Percentiles rank a stretch among this genome's conserved stretches.
These are phyloP conservation scores for Delichon dasypus DNA, from an alignment of 2,797 vertebrate genomes.

Conservation along the genomic window DNA sequence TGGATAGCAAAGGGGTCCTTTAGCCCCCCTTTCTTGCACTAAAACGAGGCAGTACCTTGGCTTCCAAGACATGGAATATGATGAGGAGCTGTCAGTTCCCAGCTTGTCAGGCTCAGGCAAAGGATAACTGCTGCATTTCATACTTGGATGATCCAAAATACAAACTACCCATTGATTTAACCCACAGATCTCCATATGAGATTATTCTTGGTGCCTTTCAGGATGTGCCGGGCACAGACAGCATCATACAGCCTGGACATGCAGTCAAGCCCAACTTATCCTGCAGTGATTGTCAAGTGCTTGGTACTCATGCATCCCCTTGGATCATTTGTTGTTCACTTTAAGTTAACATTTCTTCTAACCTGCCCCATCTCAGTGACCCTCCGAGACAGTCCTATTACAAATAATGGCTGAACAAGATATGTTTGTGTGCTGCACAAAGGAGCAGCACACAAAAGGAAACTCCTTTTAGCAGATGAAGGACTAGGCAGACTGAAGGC, in stretches of 20 bases:
- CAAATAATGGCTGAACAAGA: not conserved
- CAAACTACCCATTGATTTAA: not conserved
- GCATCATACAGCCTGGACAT: not conserved
- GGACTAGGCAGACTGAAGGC: not conserved
- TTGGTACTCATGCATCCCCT: not conserved
- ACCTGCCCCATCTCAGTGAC: not conserved
- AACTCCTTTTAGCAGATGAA: not conserved
- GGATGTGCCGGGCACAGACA: fast-evolving
- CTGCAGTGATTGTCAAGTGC: not conserved
- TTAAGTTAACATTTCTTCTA: not conserved
- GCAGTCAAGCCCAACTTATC: not conserved
- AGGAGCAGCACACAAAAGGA: not conserved
- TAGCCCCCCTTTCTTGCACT: not conserved
- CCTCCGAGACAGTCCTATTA: not conserved
- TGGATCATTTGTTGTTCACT: not conserved
- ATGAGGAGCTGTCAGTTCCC: not conserved
- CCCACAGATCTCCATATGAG: not conserved
- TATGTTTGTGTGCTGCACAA: not conserved
- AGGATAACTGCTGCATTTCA: not conserved
- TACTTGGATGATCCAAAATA: not conserved
- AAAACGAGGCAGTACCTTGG: not conserved
- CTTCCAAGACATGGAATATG: not conserved
- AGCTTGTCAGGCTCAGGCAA: not conserved
- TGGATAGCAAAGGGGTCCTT: not conserved
- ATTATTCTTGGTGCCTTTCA: not conserved